Evolutionary conservation across 2,888 invertebrate genomes (phyloP).

Genomic region (Oscheius myriophilus): DNA sequence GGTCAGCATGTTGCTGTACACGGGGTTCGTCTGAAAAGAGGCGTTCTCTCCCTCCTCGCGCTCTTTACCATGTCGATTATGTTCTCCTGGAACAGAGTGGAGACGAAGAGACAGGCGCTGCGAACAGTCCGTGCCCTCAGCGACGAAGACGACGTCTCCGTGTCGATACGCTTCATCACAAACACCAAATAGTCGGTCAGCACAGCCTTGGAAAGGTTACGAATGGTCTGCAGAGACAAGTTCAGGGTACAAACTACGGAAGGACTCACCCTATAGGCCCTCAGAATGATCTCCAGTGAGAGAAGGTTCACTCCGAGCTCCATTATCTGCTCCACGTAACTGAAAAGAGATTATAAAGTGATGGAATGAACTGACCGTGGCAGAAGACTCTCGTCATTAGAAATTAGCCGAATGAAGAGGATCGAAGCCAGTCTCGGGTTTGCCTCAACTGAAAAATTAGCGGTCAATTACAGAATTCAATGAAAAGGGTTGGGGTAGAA

Average conservation of each 20-base stretch:
- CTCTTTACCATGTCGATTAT: too few relatives aligned
- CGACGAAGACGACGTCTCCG: slow-evolving; percentile 8
- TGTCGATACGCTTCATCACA: slow-evolving; percentile 1
- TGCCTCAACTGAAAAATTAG: too few relatives aligned
- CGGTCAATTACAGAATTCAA: too few relatives aligned
- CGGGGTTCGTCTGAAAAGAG: too few relatives aligned
- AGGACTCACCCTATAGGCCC: slow-evolving; percentile 18
- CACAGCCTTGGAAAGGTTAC: slow-evolving; percentile 1
- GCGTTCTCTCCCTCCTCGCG: background rate
- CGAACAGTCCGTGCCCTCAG: slow-evolving; percentile 23
- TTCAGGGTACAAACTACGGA: background rate
- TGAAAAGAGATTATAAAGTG: background rate
- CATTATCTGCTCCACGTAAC: background rate
- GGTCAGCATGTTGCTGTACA: too few relatives aligned
- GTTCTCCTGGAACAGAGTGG: slow-evolving; percentile 6
- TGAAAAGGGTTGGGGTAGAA: too few relatives aligned
- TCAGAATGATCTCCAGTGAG: slow-evolving; percentile 22
- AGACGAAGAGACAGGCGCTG: slow-evolving; percentile 24
- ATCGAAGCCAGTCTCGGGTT: too few relatives aligned
- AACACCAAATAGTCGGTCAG: slow-evolving; percentile 20
- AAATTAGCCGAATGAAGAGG: too few relatives aligned
- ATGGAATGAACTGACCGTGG: too few relatives aligned
- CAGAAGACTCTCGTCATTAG: too few relatives aligned
- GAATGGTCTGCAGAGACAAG: slow-evolving; percentile 14
- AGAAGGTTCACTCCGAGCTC: too few relatives aligned